phyloP scores from a whole-genome alignment of 2,113 vertebrate genomes.

The Spea bombifrons region DNA sequence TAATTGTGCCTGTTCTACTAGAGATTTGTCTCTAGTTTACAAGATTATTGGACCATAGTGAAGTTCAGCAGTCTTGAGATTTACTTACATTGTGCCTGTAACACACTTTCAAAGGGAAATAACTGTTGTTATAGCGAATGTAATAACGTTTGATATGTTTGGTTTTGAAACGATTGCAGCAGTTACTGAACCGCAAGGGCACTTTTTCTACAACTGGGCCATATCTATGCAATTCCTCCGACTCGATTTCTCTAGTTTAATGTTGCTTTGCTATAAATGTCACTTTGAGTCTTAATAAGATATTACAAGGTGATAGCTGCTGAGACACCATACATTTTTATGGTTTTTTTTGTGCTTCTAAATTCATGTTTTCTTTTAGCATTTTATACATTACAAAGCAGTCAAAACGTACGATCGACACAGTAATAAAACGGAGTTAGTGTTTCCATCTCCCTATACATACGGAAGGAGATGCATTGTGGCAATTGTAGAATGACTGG shows the following conservation, averaged over 20 bases:
- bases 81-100: slow-evolving; percentile 7
- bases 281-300: slow-evolving; percentile 46
- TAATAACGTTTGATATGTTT: slow-evolving; percentile 20
- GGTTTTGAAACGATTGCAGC: slow-evolving; percentile 24
- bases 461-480: no score
- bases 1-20: slow-evolving; percentile 5
- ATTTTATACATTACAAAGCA: slow-evolving; percentile 40
- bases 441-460: no score
- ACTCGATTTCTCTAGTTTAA: slow-evolving; percentile 30
- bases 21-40: slow-evolving; percentile 32
- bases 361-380: slow-evolving; percentile 38
- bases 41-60: slow-evolving; percentile 26
- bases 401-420: slow-evolving; percentile 33
- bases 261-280: slow-evolving; percentile 32
- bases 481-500: no score
- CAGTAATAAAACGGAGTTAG: slow-evolving; percentile 34
- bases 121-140: slow-evolving; percentile 32
- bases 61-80: slow-evolving; percentile 7
- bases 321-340: slow-evolving; percentile 33
- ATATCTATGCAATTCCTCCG: slow-evolving; percentile 38
- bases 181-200: slow-evolving; percentile 26
- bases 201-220: slow-evolving; percentile 5
- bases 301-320: slow-evolving; percentile 45
- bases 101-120: slow-evolving; percentile 20
- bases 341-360: slow-evolving; percentile 15